phyloP scores from a whole-genome alignment of 2,797 vertebrate genomes.

The Notamacropus eugenii region DNA sequence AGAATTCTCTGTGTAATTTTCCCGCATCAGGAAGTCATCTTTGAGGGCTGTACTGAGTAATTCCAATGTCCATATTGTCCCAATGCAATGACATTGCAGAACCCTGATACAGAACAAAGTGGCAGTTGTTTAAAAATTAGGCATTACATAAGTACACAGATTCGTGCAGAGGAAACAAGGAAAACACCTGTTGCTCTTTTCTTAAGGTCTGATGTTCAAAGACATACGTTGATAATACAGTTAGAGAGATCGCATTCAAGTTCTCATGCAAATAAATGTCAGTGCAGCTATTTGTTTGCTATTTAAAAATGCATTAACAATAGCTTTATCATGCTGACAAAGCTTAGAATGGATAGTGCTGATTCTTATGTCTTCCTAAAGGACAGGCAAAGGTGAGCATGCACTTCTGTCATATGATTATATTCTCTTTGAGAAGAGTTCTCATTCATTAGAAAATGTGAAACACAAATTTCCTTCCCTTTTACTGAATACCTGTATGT shows the following conservation, averaged over 20 bases:
- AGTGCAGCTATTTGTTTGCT: not conserved
- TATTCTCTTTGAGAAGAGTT: not conserved
- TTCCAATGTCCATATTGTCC: not conserved
- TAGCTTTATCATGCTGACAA: not conserved
- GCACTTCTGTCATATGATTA: not conserved
- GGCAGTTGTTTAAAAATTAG: slow-evolving; percentile 11
- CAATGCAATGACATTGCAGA: slow-evolving; percentile 22
- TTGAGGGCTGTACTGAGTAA: slow-evolving; percentile 42
- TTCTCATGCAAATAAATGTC: not conserved
- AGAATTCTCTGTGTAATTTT: slow-evolving; percentile 45
- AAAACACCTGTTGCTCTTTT: not conserved
- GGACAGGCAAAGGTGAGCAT: not conserved
- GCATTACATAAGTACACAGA: not conserved
- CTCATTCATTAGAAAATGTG: not conserved
- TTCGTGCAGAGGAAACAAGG: slow-evolving; percentile 4
- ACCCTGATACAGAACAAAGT: not conserved
- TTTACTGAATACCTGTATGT: not conserved
- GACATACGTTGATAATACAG: not conserved
- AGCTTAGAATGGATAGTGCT: not conserved
- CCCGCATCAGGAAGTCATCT: slow-evolving; percentile 18
- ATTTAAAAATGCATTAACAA: not conserved
- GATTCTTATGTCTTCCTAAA: not conserved
- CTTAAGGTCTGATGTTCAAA: not conserved
- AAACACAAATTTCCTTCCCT: not conserved
- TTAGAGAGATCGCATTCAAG: not conserved